Conservation (phyloP, 2,888 invertebrate species). For the Endotricha flammealis region DNA sequence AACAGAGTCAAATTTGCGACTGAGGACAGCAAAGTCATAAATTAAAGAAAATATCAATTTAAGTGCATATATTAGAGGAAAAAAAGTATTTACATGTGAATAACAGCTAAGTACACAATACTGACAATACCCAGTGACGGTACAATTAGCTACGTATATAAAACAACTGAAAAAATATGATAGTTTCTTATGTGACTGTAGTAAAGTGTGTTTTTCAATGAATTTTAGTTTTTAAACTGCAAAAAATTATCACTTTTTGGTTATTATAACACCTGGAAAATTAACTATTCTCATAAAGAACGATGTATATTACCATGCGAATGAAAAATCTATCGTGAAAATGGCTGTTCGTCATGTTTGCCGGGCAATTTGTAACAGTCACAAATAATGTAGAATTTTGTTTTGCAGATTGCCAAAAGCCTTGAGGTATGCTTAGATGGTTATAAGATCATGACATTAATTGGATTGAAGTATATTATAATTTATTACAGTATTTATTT, state of each 20-base stretch:
- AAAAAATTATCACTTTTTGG: not conserved
- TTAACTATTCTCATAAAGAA: slow-evolving; percentile 2
- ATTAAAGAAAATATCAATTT: slow-evolving; percentile 2
- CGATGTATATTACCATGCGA: not conserved
- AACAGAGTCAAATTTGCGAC: slow-evolving; percentile 13
- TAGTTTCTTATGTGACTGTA: not conserved
- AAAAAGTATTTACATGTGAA: slow-evolving; percentile 19
- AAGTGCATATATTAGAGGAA: slow-evolving; percentile 13
- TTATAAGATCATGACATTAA: too few relatives aligned
- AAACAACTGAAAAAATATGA: not conserved
- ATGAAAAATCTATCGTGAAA: not conserved
- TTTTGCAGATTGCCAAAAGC: not conserved
- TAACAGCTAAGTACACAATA: slow-evolving; percentile 10
- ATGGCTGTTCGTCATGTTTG: not conserved
- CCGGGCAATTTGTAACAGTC: slow-evolving; percentile 2
- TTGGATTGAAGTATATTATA: too few relatives aligned
- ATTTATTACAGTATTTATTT: too few relatives aligned
- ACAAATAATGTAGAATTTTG: not conserved
- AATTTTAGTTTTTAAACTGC: not conserved
- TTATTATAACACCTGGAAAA: slow-evolving; percentile 10
- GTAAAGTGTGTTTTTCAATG: not conserved
- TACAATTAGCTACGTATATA: slow-evolving; percentile 4
- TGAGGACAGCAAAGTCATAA: slow-evolving; percentile 9
- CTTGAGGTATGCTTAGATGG: too few relatives aligned
- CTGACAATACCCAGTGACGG: slow-evolving; percentile 10